These are phyloP conservation scores for Phthorimaea operculella DNA, from an alignment of 1,140 invertebrate genomes.

Conservation along the genomic window DNA sequence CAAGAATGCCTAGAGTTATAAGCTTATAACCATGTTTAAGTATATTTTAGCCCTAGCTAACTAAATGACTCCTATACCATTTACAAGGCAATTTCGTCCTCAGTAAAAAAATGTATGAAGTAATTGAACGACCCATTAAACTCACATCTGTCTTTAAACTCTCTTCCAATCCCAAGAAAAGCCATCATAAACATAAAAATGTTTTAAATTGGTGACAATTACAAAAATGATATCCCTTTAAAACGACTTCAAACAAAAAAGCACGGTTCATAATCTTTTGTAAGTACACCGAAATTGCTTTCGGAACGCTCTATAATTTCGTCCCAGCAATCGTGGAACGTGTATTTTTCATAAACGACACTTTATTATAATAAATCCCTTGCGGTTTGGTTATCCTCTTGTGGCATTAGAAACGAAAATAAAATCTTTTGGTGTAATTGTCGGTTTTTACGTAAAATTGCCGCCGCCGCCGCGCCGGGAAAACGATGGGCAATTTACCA, in stretches of 20 bases:
- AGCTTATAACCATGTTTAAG: too few relatives aligned
- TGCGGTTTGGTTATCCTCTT: constrained; percentile 48
- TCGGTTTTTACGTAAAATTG: constrained; percentile 42
- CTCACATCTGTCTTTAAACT: background rate
- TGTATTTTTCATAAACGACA: constrained; percentile 64
- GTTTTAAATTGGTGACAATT: constrained; percentile 9
- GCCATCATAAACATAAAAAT: background rate
- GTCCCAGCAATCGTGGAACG: constrained; percentile 24
- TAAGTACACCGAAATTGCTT: constrained; percentile 16
- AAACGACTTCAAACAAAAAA: constrained; percentile 5
- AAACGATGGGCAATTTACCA: constrained; percentile 56
- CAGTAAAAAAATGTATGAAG: background rate
- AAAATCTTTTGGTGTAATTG: constrained; percentile 33
- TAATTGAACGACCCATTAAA: background rate
- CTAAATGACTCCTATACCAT: background rate
- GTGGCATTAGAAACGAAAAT: constrained; percentile 50
- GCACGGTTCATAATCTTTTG: background rate
- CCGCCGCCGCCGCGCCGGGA: constrained; percentile 26
- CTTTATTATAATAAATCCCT: constrained; percentile 42
- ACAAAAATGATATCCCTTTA: constrained; percentile 12
- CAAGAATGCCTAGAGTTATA: too few relatives aligned
- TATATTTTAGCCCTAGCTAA: too few relatives aligned
- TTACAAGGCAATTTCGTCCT: background rate
- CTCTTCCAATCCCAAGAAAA: background rate
- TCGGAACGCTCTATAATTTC: constrained; percentile 37